Evolutionary conservation across 1,140 invertebrate genomes (phyloP).

Genomic region (Drosophila burlai): DNA sequence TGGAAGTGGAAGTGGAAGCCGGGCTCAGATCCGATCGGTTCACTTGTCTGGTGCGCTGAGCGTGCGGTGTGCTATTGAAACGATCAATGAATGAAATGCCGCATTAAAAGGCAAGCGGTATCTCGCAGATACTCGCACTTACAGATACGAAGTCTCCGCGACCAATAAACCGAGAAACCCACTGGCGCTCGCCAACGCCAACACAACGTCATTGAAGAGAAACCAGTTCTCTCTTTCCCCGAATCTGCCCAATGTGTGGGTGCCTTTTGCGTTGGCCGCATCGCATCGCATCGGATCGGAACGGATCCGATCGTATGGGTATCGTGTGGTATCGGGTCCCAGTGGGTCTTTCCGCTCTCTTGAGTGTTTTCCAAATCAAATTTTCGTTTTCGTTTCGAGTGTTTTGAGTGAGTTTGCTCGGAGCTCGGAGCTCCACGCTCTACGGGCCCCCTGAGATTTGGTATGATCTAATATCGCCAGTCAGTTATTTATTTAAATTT

Average conservation of each 20-base stretch:
- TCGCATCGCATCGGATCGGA: constrained; percentile 23
- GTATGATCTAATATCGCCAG: constrained; percentile 78
- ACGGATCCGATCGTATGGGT: background rate
- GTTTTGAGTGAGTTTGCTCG: constrained; percentile 19
- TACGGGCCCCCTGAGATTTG: constrained; percentile 58
- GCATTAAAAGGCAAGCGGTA: constrained; percentile 74
- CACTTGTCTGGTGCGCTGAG: constrained; percentile 64
- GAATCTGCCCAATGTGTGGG: constrained; percentile 71
- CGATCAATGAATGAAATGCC: constrained; percentile 83
- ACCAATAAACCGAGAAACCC: constrained; percentile 83
- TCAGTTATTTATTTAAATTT: constrained; percentile 84
- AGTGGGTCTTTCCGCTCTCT: constrained; percentile 41
- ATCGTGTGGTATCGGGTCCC: constrained; percentile 14
- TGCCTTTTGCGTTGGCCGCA: constrained; percentile 73
- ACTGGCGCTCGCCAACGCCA: constrained; percentile 73
- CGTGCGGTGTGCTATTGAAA: constrained; percentile 77
- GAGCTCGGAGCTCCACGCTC: background rate
- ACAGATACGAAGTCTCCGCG: constrained; percentile 39
- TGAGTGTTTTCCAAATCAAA: constrained; percentile 61
- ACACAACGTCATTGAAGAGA: constrained; percentile 72
- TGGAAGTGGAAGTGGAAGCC: constrained; percentile 27
- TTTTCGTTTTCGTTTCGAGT: constrained; percentile 77
- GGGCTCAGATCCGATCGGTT: constrained; percentile 24
- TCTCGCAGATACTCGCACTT: constrained; percentile 65
- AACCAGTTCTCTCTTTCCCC: constrained; percentile 72